Evolutionary conservation across 37 sponge, comb jelly and placozoan species (phyloP), one percentile per base, ranked within the genome.

Genomic region (Amphimedon queenslandica): DNA sequence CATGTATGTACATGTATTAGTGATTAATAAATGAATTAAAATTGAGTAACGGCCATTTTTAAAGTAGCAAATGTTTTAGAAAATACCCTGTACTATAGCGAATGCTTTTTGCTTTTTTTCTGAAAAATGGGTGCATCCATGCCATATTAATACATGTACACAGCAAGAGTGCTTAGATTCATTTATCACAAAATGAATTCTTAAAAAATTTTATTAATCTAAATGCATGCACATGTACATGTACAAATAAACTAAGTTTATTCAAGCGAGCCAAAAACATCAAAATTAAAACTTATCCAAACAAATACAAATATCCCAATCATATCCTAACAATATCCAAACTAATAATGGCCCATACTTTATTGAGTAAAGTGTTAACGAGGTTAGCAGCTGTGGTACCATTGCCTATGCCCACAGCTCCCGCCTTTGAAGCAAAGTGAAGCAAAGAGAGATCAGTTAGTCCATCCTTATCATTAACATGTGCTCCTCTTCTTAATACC

Each of bases 401-500:
- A 32, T 77, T 87, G 28, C 88, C 88, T 20, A 91, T 57, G 31
- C 88, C 84, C 74, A 71, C 84, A 37, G 96, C 90, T 55, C 90
- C 95, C 23, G 99, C 83, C 73, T 98, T 98, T 70, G 87, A 82
- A 38, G 95, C 95, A 80, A 86, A 98, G 74, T 92, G 95, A 21
- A 98, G 70, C 73, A 98, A 64, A 16, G 93, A 88, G 70, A 88
- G 80, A 55, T 92, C 99, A 37, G 93, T 89, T 21, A 98, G 90
- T 35, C 93, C 85, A 66, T 98, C 99, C 55, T 78, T 80, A 64
- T 98, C 99, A 70, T 88, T 81, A 24, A 93, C 68, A 55, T 93
- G 84, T 29, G 89, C 89, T 21, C 89, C 89, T 63, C 89, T 53
- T 5, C 86, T 69, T n/a, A 82, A 57, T 29, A 87, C 37, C 82